Evolutionary conservation across 2,888 invertebrate genomes (phyloP).

Genomic region (Baronia brevicornis): DNA sequence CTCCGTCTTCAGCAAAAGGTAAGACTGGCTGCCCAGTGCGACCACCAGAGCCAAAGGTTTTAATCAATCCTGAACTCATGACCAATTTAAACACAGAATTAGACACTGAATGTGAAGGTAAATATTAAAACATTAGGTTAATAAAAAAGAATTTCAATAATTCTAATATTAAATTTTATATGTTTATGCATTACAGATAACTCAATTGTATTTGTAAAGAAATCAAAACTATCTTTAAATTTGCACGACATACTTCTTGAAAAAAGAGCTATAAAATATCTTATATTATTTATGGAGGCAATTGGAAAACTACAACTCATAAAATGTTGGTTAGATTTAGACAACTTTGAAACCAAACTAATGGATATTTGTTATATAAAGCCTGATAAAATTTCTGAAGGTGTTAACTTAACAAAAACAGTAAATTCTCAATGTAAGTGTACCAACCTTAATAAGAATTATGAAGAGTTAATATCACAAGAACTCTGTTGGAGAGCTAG

Average conservation of each 20-base stretch:
- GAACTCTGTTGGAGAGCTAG: conserved; percentile 36
- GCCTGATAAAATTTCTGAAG: conserved; percentile 33
- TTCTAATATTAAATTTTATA: conserved; percentile 5
- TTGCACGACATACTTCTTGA: conserved; percentile 85
- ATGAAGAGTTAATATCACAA: conserved; percentile 31
- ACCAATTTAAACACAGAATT: conserved; percentile 37
- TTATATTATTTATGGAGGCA: conserved; percentile 90
- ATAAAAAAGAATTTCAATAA: conserved; percentile 4
- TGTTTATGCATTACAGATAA: conserved; percentile 42
- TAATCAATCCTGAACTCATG: conserved; percentile 15
- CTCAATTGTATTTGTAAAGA: conserved; percentile 53
- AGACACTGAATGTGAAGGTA: conserved; percentile 50
- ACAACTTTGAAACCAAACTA: conserved; percentile 72
- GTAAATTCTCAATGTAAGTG: conserved; percentile 46
- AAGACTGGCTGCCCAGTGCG: conserved; percentile 68
- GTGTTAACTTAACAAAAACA: conserved; percentile 51
- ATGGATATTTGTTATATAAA: conserved; percentile 25
- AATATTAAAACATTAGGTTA: conserved; percentile 18
- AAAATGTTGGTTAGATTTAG: conserved; percentile 86
- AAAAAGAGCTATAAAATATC: conserved; percentile 87
- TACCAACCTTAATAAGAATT: conserved; percentile 23
- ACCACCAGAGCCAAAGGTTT: conserved; percentile 48
- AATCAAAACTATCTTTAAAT: conserved; percentile 83
- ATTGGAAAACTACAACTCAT: conserved; percentile 79
- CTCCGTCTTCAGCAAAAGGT: conserved; percentile 54